Base-by-base conservation (phyloP, 2,888 invertebrate genomes). In the Panorpa germanica region DNA sequence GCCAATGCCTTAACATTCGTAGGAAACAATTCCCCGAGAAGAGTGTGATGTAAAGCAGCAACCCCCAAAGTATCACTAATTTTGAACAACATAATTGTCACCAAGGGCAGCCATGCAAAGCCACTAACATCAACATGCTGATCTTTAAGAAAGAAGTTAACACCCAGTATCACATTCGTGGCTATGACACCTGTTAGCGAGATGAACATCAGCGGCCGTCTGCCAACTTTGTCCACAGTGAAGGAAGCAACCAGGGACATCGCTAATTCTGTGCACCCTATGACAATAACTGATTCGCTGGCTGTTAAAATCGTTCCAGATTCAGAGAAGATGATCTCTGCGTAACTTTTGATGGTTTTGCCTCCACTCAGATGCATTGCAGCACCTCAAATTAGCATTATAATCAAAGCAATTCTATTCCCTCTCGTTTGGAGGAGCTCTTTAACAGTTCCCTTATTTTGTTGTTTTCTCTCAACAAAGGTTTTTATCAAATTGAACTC, bases 321-420 rank as follows among this genome's bases (percentile, higher is more conserved):
- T 36, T 44, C 54, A 6, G 57, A 57, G 41, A 74, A 71, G 41
- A 74, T 73, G 38, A 65, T 59, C 32, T 66, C 65, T 2, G 64
- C 59, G 38, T 66, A 66, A 5, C 63, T 48, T 35, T 64, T 61
- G 17, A 67, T 55, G 1, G 65, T 65, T 25, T 65, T 64, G 37
- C 64, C 63, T 1, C 67, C 67, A 28, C 64, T 64, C 32, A 71
- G 62, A 42, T 73, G 72, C 40, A 59, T 59, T 1, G 61, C 57
- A 31, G 66, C 59, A 51, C 71, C 70, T 31, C 73, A 56, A 1
- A 62, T 59, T 26, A 68, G 44, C 2, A 66, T 49, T 31, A 74
- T 63, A 7, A 65, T 51, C 3, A 73, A 50, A 0, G 70, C 70
- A 37, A 54, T 59, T 29, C 56, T 59, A 39, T 65, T 65, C 2